Conservation (phyloP, 2,888 invertebrate species). For the Punctoribates punctum region DNA sequence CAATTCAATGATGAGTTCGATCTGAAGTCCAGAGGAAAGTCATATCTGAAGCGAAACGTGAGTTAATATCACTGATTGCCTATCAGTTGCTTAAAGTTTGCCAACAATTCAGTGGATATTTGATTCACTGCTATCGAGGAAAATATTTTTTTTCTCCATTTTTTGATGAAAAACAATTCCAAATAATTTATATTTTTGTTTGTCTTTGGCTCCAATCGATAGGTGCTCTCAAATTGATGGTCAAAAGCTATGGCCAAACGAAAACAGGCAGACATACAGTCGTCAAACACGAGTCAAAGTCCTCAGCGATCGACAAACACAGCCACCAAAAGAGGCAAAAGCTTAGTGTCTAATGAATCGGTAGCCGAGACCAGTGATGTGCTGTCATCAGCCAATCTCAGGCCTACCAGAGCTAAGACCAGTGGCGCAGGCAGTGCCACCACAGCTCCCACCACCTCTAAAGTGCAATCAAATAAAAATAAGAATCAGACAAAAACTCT, state of each 20-base stretch:
- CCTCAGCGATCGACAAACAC: conserved; percentile 1
- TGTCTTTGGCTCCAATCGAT: neutral
- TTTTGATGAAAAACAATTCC: too few species aligned
- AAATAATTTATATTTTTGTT: too few species aligned
- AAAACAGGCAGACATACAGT: neutral
- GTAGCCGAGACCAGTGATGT: neutral
- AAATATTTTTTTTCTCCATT: neutral
- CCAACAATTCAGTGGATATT: neutral
- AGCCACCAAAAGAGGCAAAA: conserved; percentile 18
- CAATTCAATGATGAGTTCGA: neutral
- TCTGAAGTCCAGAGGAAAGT: neutral
- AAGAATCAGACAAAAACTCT: neutral
- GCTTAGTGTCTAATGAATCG: neutral
- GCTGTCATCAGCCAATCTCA: neutral
- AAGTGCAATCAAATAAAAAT: conserved; percentile 5
- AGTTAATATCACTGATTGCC: conserved; percentile 31
- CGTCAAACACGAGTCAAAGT: conserved; percentile 17
- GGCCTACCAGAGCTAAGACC: conserved; percentile 15
- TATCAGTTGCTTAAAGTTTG: neutral
- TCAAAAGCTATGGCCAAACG: conserved; percentile 1
- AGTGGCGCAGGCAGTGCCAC: neutral
- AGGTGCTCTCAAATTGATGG: neutral
- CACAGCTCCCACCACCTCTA: neutral
- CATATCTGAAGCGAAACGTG: neutral
- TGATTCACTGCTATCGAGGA: neutral